A percentile compares a stretch with the other conserved stretches of the same genome.
Conservation (phyloP, 1,140 invertebrate genomes). For the Drusus annulatus region DNA sequence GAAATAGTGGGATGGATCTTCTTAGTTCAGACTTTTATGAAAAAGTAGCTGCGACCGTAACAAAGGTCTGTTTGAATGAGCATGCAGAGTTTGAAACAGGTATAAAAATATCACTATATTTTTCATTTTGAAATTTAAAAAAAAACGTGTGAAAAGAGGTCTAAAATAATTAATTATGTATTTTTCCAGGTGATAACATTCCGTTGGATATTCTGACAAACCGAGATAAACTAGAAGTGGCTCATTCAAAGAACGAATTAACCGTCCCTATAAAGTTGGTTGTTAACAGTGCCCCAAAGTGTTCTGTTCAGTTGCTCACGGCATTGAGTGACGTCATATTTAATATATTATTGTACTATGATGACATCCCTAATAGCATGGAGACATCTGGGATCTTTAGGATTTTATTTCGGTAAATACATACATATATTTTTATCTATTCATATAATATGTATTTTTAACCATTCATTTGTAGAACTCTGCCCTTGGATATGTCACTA, state of each 20-base stretch:
- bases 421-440: no score
- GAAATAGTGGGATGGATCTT: slow-evolving; percentile 12
- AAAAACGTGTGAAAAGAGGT: neutral
- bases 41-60: slow-evolving; percentile 41
- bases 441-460: no score
- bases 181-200: slow-evolving; percentile 53
- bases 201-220: slow-evolving; percentile 44
- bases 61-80: slow-evolving; percentile 48
- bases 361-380: slow-evolving; percentile 44
- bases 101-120: neutral
- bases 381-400: slow-evolving; percentile 46
- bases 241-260: slow-evolving; percentile 47
- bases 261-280: slow-evolving; percentile 47
- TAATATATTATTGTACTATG: slow-evolving; percentile 43
- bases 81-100: slow-evolving; percentile 42
- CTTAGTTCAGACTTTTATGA: slow-evolving; percentile 46
- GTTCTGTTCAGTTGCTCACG: slow-evolving; percentile 44
- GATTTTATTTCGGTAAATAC: slow-evolving; percentile 53
- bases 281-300: slow-evolving; percentile 39
- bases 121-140: neutral
- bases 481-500: no score
- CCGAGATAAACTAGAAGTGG: slow-evolving; percentile 48
- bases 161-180: slow-evolving; percentile 2
- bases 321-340: slow-evolving; percentile 49
- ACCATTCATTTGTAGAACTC: no score